phyloP scores from a whole-genome alignment of 2,113 vertebrate genomes.

The Hemibagrus wyckioides region DNA sequence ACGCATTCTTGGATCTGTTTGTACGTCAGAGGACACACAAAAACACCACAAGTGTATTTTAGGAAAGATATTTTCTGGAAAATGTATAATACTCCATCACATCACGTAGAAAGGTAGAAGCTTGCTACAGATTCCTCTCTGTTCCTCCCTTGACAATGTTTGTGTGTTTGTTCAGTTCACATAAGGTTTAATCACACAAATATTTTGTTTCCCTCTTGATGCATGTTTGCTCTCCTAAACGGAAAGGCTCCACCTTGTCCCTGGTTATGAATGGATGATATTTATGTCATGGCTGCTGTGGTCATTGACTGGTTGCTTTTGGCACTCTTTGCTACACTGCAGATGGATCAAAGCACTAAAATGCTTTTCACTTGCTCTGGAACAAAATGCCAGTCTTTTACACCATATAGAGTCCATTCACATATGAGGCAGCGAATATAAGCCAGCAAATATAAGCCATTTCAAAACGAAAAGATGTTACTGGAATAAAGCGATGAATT shows the following conservation, averaged over 20 bases:
- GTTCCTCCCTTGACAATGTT: slow-evolving; percentile 54
- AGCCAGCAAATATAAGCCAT: background rate
- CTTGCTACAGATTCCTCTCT: slow-evolving; percentile 62
- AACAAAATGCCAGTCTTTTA: background rate
- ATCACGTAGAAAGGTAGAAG: slow-evolving; percentile 56
- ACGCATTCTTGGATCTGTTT: slow-evolving; percentile 44
- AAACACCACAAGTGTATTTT: slow-evolving; percentile 38
- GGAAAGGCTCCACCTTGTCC: slow-evolving; percentile 50
- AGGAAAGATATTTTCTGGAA: slow-evolving; percentile 63
- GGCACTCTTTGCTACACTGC: slow-evolving; percentile 38
- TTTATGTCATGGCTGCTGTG: slow-evolving; percentile 15
- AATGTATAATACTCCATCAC: slow-evolving; percentile 67
- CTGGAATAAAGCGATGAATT: background rate
- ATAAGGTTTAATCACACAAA: slow-evolving; percentile 65
- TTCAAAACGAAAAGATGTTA: background rate
- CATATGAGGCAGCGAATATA: background rate
- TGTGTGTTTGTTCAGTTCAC: slow-evolving; percentile 54
- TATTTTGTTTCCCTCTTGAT: slow-evolving; percentile 75
- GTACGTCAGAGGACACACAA: slow-evolving; percentile 38
- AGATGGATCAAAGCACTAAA: slow-evolving; percentile 56
- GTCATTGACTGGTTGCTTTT: slow-evolving; percentile 38
- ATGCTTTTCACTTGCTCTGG: slow-evolving; percentile 18
- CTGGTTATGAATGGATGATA: slow-evolving; percentile 42
- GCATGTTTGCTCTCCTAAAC: slow-evolving; percentile 69
- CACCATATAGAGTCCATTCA: background rate